A percentile compares a stretch with the other conserved stretches of the same genome.
Evolutionary conservation across 2,797 vertebrate genomes (phyloP).

Genomic region (Argyrosomus regius): DNA sequence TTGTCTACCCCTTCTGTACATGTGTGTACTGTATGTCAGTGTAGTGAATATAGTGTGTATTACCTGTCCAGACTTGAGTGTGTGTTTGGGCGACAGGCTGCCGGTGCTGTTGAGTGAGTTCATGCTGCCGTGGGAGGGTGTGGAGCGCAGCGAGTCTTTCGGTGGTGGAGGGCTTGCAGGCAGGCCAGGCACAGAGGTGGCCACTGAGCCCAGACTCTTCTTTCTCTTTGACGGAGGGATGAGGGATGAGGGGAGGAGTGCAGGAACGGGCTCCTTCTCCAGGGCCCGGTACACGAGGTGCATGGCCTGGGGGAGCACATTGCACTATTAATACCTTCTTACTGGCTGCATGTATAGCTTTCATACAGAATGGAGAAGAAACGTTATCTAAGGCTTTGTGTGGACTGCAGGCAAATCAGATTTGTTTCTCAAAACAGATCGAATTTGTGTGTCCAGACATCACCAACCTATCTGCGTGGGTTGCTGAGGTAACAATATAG

Average conservation of each 20-base stretch:
- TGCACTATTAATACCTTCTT: constrained; percentile 6
- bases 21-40: background rate
- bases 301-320: constrained; percentile 90
- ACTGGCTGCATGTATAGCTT: background rate
- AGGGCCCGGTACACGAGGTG: constrained; percentile 97
- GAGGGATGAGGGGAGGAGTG: constrained; percentile 90
- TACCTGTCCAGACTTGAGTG: constrained; percentile 92
- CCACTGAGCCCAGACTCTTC: constrained; percentile 86
- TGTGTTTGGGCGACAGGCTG: constrained; percentile 96
- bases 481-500: too few species aligned
- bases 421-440: too few species aligned
- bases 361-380: background rate
- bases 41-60: background rate
- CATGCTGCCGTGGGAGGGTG: constrained; percentile 95
- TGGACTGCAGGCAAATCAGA: too few species aligned
- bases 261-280: constrained; percentile 97
- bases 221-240: constrained; percentile 95
- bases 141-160: constrained; percentile 95
- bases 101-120: constrained; percentile 95
- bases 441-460: too few species aligned
- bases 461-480: too few species aligned
- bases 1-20: too few species aligned
- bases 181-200: constrained; percentile 88
- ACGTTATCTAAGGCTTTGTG: too few species aligned
- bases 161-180: constrained; percentile 95